Evolutionary conservation across 2,113 vertebrate genomes (phyloP).

Genomic region (Colius striatus): DNA sequence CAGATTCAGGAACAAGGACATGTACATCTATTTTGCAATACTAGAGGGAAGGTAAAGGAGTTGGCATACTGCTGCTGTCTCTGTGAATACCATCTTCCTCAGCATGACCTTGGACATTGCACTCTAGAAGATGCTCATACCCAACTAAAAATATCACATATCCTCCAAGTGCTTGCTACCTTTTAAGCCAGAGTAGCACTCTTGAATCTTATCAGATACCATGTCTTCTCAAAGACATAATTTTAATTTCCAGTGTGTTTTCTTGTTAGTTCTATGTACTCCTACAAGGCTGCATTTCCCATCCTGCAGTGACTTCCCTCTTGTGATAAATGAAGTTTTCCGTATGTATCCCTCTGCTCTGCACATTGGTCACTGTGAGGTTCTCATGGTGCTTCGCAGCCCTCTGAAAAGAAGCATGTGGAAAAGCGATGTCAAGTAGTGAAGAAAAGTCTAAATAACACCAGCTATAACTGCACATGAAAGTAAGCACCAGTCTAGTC

Average conservation of each 20-base stretch:
- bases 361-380: rapidly evolving
- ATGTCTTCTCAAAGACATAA: background rate
- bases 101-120: background rate
- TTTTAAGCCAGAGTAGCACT: background rate
- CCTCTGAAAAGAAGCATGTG: background rate
- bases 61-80: background rate
- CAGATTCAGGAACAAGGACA: background rate
- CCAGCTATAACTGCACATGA: background rate
- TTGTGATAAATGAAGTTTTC: background rate
- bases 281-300: background rate
- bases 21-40: background rate
- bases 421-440: background rate
- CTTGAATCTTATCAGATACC: background rate
- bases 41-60: background rate
- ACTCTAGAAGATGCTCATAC: background rate
- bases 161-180: background rate
- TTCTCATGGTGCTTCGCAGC: background rate
- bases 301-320: rapidly evolving
- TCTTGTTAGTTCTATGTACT: background rate
- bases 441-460: background rate
- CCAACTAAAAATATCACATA: background rate
- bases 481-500: background rate
- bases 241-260: background rate
- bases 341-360: background rate
- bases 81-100: background rate